These are phyloP conservation scores for Oxygymnocypris stewartii DNA, from an alignment of 2,113 vertebrate species.

Conservation along the genomic window DNA sequence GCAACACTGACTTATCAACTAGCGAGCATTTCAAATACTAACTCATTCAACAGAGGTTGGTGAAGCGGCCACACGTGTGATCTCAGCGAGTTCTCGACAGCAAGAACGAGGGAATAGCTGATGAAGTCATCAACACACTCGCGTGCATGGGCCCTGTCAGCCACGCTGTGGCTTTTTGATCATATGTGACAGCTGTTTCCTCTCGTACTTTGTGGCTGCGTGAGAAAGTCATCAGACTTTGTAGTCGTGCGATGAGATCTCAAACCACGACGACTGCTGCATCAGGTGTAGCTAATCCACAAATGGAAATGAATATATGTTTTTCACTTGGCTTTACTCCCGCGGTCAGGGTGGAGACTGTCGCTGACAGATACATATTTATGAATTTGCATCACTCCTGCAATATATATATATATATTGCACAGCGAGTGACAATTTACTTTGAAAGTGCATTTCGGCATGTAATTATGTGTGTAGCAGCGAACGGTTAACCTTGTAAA, in stretches of 20 bases:
- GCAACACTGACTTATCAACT: not conserved
- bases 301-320: constrained; percentile 43
- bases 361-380: constrained; percentile 53
- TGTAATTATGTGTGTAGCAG: constrained; percentile 59
- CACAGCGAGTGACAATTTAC: constrained; percentile 51
- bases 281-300: constrained; percentile 49
- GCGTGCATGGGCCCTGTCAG: constrained; percentile 7
- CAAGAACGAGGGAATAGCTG: constrained; percentile 5
- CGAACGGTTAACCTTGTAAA: constrained; percentile 54
- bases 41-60: not conserved
- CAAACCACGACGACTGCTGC: constrained; percentile 19
- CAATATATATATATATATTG: constrained; percentile 25
- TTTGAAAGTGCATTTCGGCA: constrained; percentile 49
- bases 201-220: constrained; percentile 40
- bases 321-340: constrained; percentile 18
- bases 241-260: constrained; percentile 19
- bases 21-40: not conserved
- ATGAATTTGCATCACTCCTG: constrained; percentile 48
- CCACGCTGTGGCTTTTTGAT: constrained; percentile 30
- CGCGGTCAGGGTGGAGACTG: constrained; percentile 33
- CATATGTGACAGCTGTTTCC: constrained; percentile 52
- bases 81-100: not conserved
- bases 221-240: constrained; percentile 34
- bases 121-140: constrained; percentile 27
- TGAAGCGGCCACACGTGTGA: not conserved